phyloP scores from a whole-genome alignment of 2,888 invertebrate species.

The Norana najaformis region DNA sequence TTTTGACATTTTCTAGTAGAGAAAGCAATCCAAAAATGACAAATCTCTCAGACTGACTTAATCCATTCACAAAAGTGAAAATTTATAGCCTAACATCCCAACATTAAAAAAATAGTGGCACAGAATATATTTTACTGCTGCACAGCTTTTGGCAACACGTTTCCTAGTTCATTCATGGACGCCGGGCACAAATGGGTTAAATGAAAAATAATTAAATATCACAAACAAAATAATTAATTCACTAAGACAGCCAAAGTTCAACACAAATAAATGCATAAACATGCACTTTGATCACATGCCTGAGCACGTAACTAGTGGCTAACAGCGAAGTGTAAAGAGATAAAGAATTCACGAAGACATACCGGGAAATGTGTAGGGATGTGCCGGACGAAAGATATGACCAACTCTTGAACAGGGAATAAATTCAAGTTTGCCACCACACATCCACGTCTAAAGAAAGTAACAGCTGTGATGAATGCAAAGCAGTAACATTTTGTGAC shows the following conservation, averaged over 20 bases:
- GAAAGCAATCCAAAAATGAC: no score
- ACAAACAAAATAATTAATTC: not conserved
- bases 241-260: not conserved
- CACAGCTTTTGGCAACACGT: no score
- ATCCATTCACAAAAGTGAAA: no score
- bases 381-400: constrained; percentile 89
- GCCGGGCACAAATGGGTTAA: no score
- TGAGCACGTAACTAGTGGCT: not conserved
- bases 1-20: no score
- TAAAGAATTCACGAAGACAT: constrained; percentile 42
- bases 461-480: not conserved
- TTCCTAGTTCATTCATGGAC: no score
- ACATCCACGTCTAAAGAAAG: constrained; percentile 68
- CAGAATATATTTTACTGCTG: no score
- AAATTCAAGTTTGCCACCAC: constrained; percentile 90
- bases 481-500: not conserved
- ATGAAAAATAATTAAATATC: no score
- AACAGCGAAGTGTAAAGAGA: no score
- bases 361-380: constrained; percentile 88
- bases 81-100: no score
- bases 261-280: not conserved
- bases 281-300: not conserved
- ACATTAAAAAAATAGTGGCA: no score
- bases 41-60: no score
- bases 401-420: constrained; percentile 93